Evolutionary conservation across 1,140 invertebrate genomes (phyloP), one percentile per base, ranked within the genome.

Genomic region (Cyclina sinensis): DNA sequence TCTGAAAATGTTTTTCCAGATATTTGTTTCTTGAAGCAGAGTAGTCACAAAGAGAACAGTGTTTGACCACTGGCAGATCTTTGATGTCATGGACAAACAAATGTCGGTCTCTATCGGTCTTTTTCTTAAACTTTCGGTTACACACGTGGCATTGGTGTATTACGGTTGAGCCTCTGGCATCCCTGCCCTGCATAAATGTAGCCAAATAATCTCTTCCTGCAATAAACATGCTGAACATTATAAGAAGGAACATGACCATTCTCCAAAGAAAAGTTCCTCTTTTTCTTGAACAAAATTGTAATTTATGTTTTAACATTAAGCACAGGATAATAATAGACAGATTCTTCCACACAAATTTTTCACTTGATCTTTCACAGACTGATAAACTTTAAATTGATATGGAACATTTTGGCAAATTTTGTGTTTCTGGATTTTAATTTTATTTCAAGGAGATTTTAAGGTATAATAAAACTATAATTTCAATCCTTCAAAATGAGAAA

Each of bases 51-150:
- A 96, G 80, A 12, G 93, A 90, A 90, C 95, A 95, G 39, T 91
- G 89, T 73, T 94, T 92, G 11, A 94, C 91, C 37, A 91, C 93
- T 14, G 92, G 91, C 27, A 92, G 90, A 54, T 94, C 93, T 88
- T 92, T 93, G 32, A 95, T 94, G 80, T 95, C 94, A 78, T 96
- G 95, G 21, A 95, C 92, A 89, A 94, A 95, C 80, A 96, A 87
- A 89, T 96, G 95, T 39, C 95, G 86, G 78, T 96, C 95, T 27
- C 95, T 79, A 85, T 96, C 95, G 18, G 94, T 92, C 86, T 94
- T 94, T 90, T 96, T 96, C 89, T 96, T 96, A 90, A 95, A 95
- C 87, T 95, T 96, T 5, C 95, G 81, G 80, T 95, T 95, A 90
- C 95, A 96, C 9, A 96, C 93, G 85, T 95, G 95, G 89, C 95